Percentiles rank a stretch among this genome's conserved stretches.
phyloP scores from a whole-genome alignment of 2,888 invertebrate genomes.

The Pachydiplax longipennis region DNA sequence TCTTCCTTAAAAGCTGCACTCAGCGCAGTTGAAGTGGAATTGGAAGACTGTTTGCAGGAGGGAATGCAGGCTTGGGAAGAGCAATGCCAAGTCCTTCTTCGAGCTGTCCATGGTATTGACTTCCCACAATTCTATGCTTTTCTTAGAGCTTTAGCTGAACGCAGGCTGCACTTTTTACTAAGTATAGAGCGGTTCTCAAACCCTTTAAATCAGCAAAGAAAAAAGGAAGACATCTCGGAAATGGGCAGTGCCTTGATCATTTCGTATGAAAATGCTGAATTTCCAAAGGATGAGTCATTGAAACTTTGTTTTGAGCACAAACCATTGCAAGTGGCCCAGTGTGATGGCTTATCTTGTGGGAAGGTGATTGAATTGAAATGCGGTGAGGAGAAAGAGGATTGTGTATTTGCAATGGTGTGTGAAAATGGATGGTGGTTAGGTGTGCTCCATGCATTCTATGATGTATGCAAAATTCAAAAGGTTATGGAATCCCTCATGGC shows the following conservation, averaged over 20 bases:
- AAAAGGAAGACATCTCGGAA: not conserved
- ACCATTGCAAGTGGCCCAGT: not conserved
- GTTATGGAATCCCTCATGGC: conserved; percentile 55
- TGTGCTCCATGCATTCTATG: conserved; percentile 56
- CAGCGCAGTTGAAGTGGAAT: conserved; percentile 76
- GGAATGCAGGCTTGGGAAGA: conserved; percentile 73
- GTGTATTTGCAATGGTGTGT: conserved; percentile 53
- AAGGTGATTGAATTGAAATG: not conserved
- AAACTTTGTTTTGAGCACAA: not conserved
- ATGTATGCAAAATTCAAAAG: conserved; percentile 60
- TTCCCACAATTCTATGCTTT: conserved; percentile 73
- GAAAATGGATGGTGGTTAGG: not conserved
- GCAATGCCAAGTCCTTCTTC: conserved; percentile 84
- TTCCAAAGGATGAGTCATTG: not conserved
- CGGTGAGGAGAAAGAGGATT: conserved; percentile 56
- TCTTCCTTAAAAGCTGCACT: conserved; percentile 70
- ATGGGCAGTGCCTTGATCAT: not conserved
- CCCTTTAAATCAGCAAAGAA: not conserved
- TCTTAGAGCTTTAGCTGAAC: conserved; percentile 69
- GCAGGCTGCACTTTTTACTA: conserved; percentile 61
- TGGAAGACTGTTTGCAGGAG: conserved; percentile 73
- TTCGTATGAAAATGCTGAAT: not conserved
- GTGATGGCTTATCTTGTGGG: not conserved
- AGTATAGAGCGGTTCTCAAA: not conserved
- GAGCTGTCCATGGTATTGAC: conserved; percentile 80